phyloP scores from a whole-genome alignment of 2,113 vertebrate genomes.

The Chelonoidis abingdonii region DNA sequence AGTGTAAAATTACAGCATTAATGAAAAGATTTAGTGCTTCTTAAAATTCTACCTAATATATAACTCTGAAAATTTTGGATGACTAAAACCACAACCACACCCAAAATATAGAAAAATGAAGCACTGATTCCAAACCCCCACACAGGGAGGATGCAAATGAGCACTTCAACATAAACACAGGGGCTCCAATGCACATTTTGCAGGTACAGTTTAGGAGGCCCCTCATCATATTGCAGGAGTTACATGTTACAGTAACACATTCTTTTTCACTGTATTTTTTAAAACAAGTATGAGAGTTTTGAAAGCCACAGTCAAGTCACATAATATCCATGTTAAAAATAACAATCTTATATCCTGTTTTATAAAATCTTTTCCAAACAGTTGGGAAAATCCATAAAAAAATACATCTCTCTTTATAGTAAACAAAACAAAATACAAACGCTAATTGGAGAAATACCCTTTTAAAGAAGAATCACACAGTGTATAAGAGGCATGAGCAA shows the following conservation, averaged over 20 bases:
- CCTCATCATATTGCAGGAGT: neutral
- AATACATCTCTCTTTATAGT: neutral
- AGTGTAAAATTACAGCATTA: neutral
- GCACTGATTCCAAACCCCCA: neutral
- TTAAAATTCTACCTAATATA: conserved; percentile 1
- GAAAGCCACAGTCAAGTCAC: neutral
- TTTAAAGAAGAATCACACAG: neutral
- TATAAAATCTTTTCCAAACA: neutral
- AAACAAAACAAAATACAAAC: neutral
- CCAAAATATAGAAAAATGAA: neutral
- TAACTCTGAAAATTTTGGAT: conserved; percentile 1
- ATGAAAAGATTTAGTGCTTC: conserved; percentile 18
- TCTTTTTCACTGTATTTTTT: neutral
- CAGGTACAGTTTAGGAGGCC: neutral
- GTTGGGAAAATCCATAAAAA: neutral
- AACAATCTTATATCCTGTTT: neutral
- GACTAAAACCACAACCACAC: neutral
- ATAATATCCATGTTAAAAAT: neutral
- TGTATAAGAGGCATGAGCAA: fast-evolving
- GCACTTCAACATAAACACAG: neutral
- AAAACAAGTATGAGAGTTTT: neutral
- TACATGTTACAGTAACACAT: neutral
- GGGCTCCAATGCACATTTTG: neutral
- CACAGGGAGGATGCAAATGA: neutral
- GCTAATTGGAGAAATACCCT: neutral